Percentiles rank a stretch among this genome's conserved stretches.
Conservation (phyloP, 2,113 vertebrate genomes). For the Cinclus mexicanus region DNA sequence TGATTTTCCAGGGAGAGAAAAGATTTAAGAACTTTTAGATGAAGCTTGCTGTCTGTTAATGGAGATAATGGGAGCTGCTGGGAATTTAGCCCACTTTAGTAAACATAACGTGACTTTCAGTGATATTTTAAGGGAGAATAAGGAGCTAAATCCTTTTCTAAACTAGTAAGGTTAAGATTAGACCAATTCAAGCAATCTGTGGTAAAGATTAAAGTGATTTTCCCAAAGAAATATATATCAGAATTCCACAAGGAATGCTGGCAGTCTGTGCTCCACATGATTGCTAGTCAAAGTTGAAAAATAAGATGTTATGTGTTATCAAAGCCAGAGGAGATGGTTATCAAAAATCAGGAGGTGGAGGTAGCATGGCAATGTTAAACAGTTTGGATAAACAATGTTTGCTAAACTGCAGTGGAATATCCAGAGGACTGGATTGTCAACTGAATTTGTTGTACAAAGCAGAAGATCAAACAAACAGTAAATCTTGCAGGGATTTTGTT, state of each 20-base stretch:
- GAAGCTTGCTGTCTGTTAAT: background rate
- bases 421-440: background rate
- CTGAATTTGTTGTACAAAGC: background rate
- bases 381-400: background rate
- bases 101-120: background rate
- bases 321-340: background rate
- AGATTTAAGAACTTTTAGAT: background rate
- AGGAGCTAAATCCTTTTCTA: background rate
- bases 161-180: background rate
- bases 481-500: background rate
- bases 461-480: background rate
- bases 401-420: background rate
- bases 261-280: background rate
- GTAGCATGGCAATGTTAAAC: background rate
- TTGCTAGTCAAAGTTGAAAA: background rate
- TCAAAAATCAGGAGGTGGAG: background rate
- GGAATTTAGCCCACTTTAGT: background rate
- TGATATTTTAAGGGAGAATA: background rate
- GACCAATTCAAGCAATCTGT: background rate
- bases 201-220: background rate
- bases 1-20: background rate
- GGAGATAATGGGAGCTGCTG: background rate
- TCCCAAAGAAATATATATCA: background rate
- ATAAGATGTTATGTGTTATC: background rate
- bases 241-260: background rate